Percentiles rank a stretch among this genome's conserved stretches.
phyloP scores from a whole-genome alignment of 2,113 vertebrate genomes.

The Parus major region DNA sequence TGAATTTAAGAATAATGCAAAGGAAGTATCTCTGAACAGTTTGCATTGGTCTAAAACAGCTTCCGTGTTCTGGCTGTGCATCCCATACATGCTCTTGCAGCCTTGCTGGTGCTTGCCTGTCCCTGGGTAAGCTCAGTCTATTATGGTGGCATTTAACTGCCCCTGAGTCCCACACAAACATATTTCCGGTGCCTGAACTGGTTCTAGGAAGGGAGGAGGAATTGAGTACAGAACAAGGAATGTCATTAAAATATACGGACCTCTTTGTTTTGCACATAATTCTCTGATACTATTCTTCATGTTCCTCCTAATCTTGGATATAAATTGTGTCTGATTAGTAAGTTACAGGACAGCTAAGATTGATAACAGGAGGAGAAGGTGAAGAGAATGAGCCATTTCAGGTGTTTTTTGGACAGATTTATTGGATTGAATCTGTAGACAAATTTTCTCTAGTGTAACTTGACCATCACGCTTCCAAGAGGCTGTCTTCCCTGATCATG shows the following conservation, averaged over 20 bases:
- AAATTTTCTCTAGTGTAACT: not conserved
- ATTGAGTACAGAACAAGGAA: not conserved
- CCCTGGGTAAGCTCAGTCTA: not conserved
- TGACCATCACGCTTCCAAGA: not conserved
- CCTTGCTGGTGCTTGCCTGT: not conserved
- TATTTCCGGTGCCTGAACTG: not conserved
- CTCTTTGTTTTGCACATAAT: not conserved
- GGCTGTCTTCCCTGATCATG: fast-evolving
- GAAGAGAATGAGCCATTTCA: not conserved
- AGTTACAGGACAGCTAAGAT: not conserved
- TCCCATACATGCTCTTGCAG: not conserved
- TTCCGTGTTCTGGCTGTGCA: not conserved
- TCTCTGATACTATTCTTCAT: not conserved
- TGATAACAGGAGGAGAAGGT: not conserved
- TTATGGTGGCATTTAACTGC: not conserved
- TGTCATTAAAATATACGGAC: not conserved
- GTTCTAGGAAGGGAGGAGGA: not conserved
- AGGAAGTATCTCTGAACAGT: not conserved
- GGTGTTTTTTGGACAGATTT: not conserved
- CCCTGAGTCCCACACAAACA: not conserved
- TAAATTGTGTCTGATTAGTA: not conserved
- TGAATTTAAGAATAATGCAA: not conserved
- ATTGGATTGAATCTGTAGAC: not conserved
- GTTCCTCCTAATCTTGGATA: not conserved
- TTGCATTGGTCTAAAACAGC: not conserved